Conservation (phyloP, 2,888 invertebrate genomes). For the Sinodicranocentrus sp. region DNA sequence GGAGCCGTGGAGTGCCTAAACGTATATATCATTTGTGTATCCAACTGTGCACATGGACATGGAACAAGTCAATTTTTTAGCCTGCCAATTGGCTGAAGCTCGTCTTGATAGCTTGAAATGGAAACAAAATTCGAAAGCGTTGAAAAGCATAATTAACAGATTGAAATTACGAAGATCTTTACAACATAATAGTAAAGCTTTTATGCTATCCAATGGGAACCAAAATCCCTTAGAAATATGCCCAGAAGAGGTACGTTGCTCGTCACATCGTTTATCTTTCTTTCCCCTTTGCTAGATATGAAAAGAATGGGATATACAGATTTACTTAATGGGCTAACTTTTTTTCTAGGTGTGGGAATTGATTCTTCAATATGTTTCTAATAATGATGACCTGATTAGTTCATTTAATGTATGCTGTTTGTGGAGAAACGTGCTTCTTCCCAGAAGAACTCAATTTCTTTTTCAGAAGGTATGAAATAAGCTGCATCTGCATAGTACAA, state of each 20-base stretch:
- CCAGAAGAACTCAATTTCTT: neutral
- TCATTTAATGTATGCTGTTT: neutral
- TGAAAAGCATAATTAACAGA: neutral
- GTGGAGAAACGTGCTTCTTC: neutral
- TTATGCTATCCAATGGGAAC: neutral
- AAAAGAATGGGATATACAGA: neutral
- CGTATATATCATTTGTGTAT: no score
- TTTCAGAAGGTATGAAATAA: slow-evolving; percentile 1
- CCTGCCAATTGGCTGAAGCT: neutral
- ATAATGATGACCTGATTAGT: neutral
- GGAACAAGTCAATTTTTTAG: neutral
- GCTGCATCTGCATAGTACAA: neutral
- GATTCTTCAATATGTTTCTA: neutral
- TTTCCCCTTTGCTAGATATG: no score
- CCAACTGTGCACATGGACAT: no score
- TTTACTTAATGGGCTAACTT: neutral
- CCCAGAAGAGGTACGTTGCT: neutral
- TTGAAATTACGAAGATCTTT: neutral
- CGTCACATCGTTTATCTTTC: neutral
- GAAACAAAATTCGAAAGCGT: neutral
- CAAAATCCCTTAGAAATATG: neutral
- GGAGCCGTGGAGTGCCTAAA: no score
- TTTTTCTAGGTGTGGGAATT: neutral
- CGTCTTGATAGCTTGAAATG: neutral
- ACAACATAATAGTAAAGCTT: neutral